phyloP scores from a whole-genome alignment of 2,797 vertebrate genomes.

The Bradypodion pumilum region DNA sequence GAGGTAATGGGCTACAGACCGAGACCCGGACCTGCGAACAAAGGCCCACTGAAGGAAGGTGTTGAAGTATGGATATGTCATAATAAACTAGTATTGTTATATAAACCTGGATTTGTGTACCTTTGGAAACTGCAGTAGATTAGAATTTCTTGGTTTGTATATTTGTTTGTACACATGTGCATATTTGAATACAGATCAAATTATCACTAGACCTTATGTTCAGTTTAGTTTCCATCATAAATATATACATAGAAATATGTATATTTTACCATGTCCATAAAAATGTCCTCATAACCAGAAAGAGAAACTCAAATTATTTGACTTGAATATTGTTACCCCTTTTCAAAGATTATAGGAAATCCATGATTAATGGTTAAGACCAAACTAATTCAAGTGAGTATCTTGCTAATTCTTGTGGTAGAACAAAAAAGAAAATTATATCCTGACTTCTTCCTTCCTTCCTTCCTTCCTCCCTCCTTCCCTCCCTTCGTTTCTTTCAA shows the following conservation, averaged over 20 bases:
- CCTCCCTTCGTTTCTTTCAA: too few relatives aligned
- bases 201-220: conserved; percentile 16
- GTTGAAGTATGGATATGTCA: conserved; percentile 46
- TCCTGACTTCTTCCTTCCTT: too few relatives aligned
- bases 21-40: too few relatives aligned
- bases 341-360: neutral
- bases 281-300: conserved; percentile 11
- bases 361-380: neutral
- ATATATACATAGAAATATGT: conserved; percentile 26
- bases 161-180: neutral
- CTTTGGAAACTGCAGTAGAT: conserved; percentile 22
- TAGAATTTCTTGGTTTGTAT: neutral
- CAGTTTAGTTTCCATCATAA: too few relatives aligned
- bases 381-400: neutral
- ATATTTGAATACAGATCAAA: neutral
- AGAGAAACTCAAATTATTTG: neutral
- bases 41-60: too few relatives aligned
- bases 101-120: conserved; percentile 44
- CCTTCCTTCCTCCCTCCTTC: too few relatives aligned
- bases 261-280: conserved; percentile 29
- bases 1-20: too few relatives aligned
- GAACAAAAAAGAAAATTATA: neutral
- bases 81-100: conserved; percentile 47
- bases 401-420: neutral
- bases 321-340: neutral